Base-by-base conservation (phyloP, 2,797 vertebrate species). In the Rhynchotus rufescens region DNA sequence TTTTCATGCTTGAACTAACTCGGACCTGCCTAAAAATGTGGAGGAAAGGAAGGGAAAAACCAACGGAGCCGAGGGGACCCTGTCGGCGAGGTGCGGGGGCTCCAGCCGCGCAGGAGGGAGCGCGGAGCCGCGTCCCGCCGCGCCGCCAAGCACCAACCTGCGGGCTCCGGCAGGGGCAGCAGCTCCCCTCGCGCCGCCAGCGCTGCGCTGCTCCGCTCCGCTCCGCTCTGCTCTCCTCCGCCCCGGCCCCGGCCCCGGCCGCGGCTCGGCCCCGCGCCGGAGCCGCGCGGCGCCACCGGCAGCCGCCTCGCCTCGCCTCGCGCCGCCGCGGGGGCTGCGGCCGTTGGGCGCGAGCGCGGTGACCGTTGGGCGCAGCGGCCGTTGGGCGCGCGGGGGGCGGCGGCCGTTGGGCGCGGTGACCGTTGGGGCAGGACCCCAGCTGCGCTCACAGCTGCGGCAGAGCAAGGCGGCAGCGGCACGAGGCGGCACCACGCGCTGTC, bases 21-120 rank as follows among this genome's bases (percentile, higher is more conserved):
- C 84, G 74, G 32, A 76, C 86, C 94, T 89, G 84, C 68, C 94
- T 90, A 38, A 34, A 77, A 77, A 86, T 61, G 57, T 92, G 64
- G 28, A 44, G 59, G 71, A 20, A 65, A 44, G 28, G 62, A n/a
- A 42, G 38, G 61, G 8, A 54, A 54, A 54, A 54, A 49, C 7
- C 11, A 49, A 12, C 22, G 22, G 47, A 23, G 47, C 22, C 47
- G 47, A 49, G 21, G 12, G 22, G 47, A 23, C 47, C 23, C 47
- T 49, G 47, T 49, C 22, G 11, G 47, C 47, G 14, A 13, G 47
- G 23, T 25, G 36, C 47, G 47, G 47, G 47, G 11, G 47, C 22
- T 23, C 47, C 22, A 13, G 47, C 47, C 22, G 47, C 47, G 22
- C 47, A 12, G 47, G 21, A 49, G 22, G 47, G 21, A 23, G 47